A percentile compares a stretch with the other conserved stretches of the same genome.
Conservation (phyloP, 2,113 vertebrate genomes). For the Crotalus horridus region DNA sequence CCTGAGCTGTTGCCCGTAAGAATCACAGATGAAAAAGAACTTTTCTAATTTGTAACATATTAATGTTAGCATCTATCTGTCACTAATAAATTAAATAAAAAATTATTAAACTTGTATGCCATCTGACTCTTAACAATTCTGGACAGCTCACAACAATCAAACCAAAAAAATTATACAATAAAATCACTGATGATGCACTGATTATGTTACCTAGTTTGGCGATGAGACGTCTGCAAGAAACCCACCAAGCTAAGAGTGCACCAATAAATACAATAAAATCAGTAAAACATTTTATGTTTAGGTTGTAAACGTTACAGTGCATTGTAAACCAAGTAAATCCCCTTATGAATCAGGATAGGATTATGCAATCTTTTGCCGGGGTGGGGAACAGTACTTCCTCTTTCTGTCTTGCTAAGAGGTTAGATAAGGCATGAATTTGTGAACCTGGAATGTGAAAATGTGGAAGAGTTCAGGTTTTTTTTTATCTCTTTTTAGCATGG, state of each 20-base stretch:
- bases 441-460: neutral
- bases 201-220: neutral
- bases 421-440: neutral
- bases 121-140: neutral
- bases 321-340: neutral
- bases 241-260: neutral
- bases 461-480: neutral
- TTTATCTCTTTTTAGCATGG: neutral
- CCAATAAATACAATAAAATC: neutral
- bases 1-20: neutral
- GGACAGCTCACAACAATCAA: neutral
- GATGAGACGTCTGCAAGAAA: neutral
- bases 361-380: neutral
- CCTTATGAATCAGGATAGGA: neutral
- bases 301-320: neutral
- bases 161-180: neutral
- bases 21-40: neutral
- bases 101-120: neutral
- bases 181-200: neutral
- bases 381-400: neutral
- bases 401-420: neutral
- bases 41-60: neutral
- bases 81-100: neutral
- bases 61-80: neutral
- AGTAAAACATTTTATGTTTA: neutral